A percentile compares a stretch with the other conserved stretches of the same genome.
phyloP scores from a whole-genome alignment of 30 jellyfish, hydroid and myxozoan species.

The Catostylus mosaicus region DNA sequence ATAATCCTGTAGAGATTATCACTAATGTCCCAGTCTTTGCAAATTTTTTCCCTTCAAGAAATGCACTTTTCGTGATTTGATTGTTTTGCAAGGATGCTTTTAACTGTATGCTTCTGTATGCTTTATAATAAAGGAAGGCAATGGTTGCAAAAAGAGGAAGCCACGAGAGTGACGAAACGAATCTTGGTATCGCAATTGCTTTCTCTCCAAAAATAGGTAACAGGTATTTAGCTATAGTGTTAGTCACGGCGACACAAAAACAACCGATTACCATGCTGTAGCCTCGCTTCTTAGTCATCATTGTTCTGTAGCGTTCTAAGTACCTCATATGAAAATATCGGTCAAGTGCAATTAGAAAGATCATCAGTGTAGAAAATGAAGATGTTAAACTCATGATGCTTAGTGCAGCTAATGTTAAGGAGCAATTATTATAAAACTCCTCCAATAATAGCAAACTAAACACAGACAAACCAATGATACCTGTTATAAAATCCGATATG shows the following conservation, averaged over 20 bases:
- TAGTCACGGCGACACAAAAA: neutral
- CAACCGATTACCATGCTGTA: neutral
- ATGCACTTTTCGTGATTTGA: neutral
- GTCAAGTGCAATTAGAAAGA: slow-evolving; percentile 17
- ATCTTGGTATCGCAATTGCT: neutral
- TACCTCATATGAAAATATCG: slow-evolving; percentile 49
- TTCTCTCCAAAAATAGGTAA: neutral
- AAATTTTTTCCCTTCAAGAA: neutral
- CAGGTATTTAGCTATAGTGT: neutral
- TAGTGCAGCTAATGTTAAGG: neutral
- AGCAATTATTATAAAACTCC: neutral
- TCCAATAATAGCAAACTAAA: neutral
- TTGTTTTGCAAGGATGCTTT: neutral
- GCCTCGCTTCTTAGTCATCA: slow-evolving; percentile 16
- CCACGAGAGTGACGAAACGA: no score
- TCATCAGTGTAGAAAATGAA: neutral
- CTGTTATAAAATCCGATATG: slow-evolving; percentile 6
- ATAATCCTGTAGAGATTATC: neutral
- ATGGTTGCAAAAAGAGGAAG: neutral
- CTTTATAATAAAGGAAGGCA: neutral
- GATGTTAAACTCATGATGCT: neutral
- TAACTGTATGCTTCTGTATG: neutral
- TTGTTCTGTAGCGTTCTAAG: neutral
- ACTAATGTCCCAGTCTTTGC: neutral
- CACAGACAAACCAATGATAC: slow-evolving; percentile 5